These are phyloP conservation scores for Sinosuthora webbiana DNA, from an alignment of 2,113 vertebrate species.

Conservation along the genomic window DNA sequence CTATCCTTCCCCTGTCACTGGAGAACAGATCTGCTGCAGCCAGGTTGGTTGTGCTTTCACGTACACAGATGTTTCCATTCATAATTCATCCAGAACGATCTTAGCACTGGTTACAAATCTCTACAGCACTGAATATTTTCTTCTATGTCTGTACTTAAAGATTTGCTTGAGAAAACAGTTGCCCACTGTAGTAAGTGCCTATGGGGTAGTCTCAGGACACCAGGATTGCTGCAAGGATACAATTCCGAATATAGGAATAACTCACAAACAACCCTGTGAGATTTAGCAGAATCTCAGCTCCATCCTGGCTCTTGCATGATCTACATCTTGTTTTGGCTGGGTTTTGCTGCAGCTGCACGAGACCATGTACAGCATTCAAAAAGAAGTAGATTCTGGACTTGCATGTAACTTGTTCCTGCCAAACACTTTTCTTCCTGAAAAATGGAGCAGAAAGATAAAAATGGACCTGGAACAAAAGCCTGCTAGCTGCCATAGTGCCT, in stretches of 20 bases:
- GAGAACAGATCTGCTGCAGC: background rate
- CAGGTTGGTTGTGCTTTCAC: background rate
- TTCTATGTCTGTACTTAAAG: background rate
- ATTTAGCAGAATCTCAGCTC: background rate
- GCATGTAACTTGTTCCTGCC: background rate
- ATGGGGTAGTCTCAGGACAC: background rate
- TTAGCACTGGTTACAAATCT: background rate
- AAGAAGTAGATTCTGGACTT: constrained; percentile 10
- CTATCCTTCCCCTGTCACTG: background rate
- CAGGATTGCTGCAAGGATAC: background rate
- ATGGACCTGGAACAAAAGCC: constrained; percentile 1
- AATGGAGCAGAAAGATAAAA: constrained; percentile 18
- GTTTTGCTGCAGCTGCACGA: constrained; percentile 8
- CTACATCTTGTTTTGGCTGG: constrained; percentile 21
- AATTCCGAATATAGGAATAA: background rate
- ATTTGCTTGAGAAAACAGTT: background rate
- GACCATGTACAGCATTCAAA: background rate
- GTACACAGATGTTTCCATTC: background rate
- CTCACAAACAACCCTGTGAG: background rate
- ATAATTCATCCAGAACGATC: background rate
- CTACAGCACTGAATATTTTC: background rate
- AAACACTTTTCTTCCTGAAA: constrained; percentile 24
- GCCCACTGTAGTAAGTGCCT: background rate
- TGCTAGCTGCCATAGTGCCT: background rate
- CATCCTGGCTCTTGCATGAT: background rate